Percentiles rank a stretch among this genome's conserved stretches.
phyloP scores from a whole-genome alignment of 2,113 vertebrate genomes.

The Atlantisia rogersi region DNA sequence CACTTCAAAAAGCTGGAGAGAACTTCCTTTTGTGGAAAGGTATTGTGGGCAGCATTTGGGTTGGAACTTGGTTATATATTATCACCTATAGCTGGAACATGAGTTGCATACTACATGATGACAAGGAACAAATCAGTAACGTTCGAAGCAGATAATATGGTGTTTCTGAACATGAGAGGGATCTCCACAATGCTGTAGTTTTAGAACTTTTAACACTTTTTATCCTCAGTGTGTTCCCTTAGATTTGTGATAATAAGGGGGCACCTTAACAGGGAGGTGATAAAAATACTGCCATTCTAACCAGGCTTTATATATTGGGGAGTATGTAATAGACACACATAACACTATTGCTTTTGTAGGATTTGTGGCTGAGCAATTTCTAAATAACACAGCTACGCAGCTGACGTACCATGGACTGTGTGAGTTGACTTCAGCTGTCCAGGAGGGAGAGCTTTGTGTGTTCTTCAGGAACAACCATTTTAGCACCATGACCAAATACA shows the following conservation, averaged over 20 bases:
- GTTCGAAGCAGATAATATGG: background rate
- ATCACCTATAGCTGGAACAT: background rate
- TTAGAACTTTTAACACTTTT: background rate
- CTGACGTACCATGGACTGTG: slow-evolving; percentile 97
- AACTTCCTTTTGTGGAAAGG: background rate
- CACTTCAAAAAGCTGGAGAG: background rate
- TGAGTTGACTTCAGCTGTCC: slow-evolving; percentile 94
- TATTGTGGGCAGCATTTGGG: background rate
- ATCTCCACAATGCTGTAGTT: background rate
- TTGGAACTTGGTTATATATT: background rate
- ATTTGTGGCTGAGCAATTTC: slow-evolving; percentile 95
- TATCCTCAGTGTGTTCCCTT: background rate
- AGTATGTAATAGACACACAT: background rate
- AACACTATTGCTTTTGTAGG: slow-evolving; percentile 78
- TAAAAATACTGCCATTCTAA: background rate
- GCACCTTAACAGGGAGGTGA: background rate
- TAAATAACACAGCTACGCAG: slow-evolving; percentile 96
- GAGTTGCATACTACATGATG: background rate
- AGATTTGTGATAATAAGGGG: background rate
- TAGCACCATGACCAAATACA: slow-evolving; percentile 99
- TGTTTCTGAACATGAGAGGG: background rate
- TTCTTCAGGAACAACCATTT: slow-evolving; percentile 99
- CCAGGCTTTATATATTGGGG: background rate
- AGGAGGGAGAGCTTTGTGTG: slow-evolving; percentile 97
- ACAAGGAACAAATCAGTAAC: background rate